These are phyloP conservation scores for Bucco capensis DNA, from an alignment of 2,113 vertebrate genomes.

Conservation along the genomic window DNA sequence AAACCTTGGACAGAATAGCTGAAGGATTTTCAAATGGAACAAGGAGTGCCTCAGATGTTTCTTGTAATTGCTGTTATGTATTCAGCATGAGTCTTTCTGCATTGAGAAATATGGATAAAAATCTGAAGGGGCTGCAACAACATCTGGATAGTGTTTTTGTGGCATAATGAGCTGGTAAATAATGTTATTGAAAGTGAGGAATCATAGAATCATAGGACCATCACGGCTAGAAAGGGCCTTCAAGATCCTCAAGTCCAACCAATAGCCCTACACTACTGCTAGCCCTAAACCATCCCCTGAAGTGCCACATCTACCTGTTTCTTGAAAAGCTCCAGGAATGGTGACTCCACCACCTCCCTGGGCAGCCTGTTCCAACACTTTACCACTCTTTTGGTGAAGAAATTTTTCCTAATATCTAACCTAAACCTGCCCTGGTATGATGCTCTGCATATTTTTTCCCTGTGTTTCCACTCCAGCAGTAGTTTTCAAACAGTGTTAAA, in stretches of 20 bases:
- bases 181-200: not conserved
- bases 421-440: too few species aligned
- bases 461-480: not conserved
- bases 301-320: too few species aligned
- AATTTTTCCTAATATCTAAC: too few species aligned
- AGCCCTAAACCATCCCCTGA: too few species aligned
- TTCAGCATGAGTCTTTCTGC: not conserved
- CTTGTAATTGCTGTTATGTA: conserved; percentile 1
- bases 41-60: not conserved
- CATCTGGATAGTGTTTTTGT: conserved; percentile 35
- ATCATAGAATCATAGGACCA: too few species aligned
- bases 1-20: not conserved
- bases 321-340: too few species aligned
- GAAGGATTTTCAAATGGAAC: not conserved
- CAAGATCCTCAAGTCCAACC: too few species aligned
- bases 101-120: not conserved
- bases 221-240: too few species aligned
- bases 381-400: too few species aligned
- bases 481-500: not conserved
- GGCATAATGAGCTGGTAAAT: not conserved
- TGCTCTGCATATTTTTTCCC: not conserved
- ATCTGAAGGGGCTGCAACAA: not conserved
- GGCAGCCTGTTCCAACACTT: too few species aligned
- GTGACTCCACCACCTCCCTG: too few species aligned
- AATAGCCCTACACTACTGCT: too few species aligned